These are phyloP conservation scores for Nanger granti DNA, from an alignment of 2,113 vertebrate species.

Conservation along the genomic window DNA sequence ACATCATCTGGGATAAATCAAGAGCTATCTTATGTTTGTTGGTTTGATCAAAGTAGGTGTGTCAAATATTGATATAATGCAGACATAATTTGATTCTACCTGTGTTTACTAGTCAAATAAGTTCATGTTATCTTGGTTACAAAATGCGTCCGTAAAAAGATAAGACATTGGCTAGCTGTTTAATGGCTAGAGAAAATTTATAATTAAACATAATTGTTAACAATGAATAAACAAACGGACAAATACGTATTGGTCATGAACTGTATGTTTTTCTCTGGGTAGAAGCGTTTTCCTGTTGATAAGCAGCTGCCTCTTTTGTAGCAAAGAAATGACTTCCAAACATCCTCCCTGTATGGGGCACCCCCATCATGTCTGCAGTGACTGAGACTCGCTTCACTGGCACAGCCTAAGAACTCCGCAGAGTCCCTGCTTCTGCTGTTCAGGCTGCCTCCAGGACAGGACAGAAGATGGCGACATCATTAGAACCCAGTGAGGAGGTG, in stretches of 20 bases:
- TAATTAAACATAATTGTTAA: background rate
- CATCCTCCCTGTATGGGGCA: background rate
- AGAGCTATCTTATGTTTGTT: background rate
- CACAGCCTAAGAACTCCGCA: rapidly evolving
- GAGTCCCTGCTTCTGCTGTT: background rate
- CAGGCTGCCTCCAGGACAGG: background rate
- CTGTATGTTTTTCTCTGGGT: background rate
- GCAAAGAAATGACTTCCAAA: background rate
- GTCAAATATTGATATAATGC: background rate
- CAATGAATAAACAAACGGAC: background rate
- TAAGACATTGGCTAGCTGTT: background rate
- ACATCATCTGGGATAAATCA: background rate
- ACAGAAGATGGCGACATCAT: background rate
- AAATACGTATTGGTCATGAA: background rate
- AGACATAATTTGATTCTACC: background rate
- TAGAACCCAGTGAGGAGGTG: background rate
- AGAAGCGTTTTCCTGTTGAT: background rate
- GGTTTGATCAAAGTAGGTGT: background rate
- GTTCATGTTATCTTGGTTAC: background rate
- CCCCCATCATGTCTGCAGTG: background rate
- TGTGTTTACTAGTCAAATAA: background rate
- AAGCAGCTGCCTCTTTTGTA: background rate
- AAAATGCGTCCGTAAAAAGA: background rate
- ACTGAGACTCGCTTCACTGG: background rate
- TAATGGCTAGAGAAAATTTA: background rate